Conservation (phyloP, 2,797 vertebrate genomes). For the Lindbergichthys nudifrons region DNA sequence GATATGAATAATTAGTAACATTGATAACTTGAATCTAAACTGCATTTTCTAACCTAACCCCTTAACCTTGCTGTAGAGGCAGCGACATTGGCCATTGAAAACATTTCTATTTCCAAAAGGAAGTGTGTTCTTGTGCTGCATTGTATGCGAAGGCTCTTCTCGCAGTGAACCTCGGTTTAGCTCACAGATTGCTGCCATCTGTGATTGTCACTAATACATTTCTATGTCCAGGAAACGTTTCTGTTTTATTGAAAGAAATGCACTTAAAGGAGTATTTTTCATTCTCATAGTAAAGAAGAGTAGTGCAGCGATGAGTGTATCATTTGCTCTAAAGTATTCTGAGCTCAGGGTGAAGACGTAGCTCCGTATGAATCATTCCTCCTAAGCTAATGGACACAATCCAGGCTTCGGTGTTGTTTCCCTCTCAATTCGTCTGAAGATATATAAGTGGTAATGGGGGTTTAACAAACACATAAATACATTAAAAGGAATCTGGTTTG, state of each 20-base stretch:
- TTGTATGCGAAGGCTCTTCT: conserved; percentile 31
- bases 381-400: conserved; percentile 57
- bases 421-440: conserved; percentile 25
- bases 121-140: conserved; percentile 30
- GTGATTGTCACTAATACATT: conserved; percentile 20
- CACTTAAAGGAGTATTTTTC: conserved; percentile 53
- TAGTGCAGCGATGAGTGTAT: conserved; percentile 39
- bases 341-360: conserved; percentile 62
- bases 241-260: conserved; percentile 53
- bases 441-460: neutral
- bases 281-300: conserved; percentile 27
- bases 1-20: neutral
- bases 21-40: conserved; percentile 2
- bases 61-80: conserved; percentile 33
- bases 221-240: conserved; percentile 28
- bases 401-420: conserved; percentile 34
- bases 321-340: conserved; percentile 62
- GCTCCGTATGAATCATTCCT: conserved; percentile 55
- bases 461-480: conserved; percentile 8
- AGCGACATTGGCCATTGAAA: conserved; percentile 27
- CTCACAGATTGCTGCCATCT: conserved; percentile 39
- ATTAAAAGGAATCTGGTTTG: conserved; percentile 16
- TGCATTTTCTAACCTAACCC: neutral
- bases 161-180: conserved; percentile 3
- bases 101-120: conserved; percentile 24